Conservation (phyloP, 1,140 invertebrate species). For the Zaprionus davidi region DNA sequence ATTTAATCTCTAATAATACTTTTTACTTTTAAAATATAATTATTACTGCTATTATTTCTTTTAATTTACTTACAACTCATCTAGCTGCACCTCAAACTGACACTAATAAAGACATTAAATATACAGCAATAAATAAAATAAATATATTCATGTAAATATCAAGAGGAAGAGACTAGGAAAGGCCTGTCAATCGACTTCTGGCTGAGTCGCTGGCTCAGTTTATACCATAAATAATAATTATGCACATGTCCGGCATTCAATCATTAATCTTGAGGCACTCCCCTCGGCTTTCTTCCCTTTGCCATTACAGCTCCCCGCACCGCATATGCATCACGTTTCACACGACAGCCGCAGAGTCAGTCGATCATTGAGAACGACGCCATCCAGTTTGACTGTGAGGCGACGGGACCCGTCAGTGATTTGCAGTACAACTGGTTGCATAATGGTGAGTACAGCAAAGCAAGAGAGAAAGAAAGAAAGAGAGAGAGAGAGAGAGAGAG, state of each 20-base stretch:
- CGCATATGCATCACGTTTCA: slow-evolving; percentile 63
- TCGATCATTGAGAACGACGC: slow-evolving; percentile 74
- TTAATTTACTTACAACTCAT: too few relatives aligned
- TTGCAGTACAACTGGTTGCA: slow-evolving; percentile 79
- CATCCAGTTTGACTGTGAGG: slow-evolving; percentile 68
- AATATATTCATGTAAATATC: not conserved
- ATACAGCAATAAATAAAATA: not conserved
- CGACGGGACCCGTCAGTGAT: slow-evolving; percentile 60
- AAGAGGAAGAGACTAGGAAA: not conserved
- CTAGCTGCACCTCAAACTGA: not conserved
- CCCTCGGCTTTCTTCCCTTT: too few relatives aligned
- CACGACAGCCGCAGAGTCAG: slow-evolving; percentile 70
- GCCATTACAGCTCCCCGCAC: slow-evolving; percentile 44
- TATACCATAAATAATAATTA: slow-evolving; percentile 19
- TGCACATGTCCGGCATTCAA: not conserved
- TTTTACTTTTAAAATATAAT: not conserved
- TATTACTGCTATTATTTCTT: too few relatives aligned
- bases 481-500: not conserved
- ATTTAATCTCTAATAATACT: too few relatives aligned
- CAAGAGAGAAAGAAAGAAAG: not conserved
- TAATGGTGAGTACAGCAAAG: slow-evolving; percentile 65
- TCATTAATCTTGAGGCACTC: slow-evolving; percentile 11
- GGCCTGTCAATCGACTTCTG: not conserved
- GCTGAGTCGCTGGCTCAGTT: not conserved
- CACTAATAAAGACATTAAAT: slow-evolving; percentile 10